phyloP scores from a whole-genome alignment of 2,888 invertebrate species.

The Ennomos quercinarius region DNA sequence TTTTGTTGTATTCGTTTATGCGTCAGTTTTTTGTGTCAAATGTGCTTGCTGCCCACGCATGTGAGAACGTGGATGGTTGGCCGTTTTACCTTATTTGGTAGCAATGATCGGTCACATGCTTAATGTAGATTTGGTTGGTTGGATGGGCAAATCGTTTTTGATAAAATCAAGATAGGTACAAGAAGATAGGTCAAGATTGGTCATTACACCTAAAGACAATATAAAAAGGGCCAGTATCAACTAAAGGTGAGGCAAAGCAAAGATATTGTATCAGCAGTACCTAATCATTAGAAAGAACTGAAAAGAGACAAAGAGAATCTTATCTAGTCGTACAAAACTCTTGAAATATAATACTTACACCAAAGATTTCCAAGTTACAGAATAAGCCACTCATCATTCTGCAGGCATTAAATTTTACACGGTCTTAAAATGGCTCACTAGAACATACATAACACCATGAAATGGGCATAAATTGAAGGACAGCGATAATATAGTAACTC shows the following conservation, averaged over 20 bases:
- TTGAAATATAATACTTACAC: no score
- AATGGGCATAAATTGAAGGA: slow-evolving; percentile 5
- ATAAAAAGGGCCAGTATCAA: no score
- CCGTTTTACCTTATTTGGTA: slow-evolving; percentile 36
- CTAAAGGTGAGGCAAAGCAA: not conserved
- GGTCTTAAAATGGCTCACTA: not conserved
- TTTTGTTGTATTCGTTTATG: slow-evolving; percentile 36
- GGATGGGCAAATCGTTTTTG: slow-evolving; percentile 8
- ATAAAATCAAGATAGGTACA: slow-evolving; percentile 1
- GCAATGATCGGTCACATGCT: slow-evolving; percentile 12
- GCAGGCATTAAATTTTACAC: not conserved
- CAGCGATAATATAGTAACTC: slow-evolving; percentile 11
- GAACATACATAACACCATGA: slow-evolving; percentile 1
- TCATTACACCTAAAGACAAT: no score
- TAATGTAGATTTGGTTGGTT: slow-evolving; percentile 8
- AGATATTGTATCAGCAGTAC: no score
- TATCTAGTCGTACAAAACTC: no score
- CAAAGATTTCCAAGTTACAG: no score
- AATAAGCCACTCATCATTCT: no score
- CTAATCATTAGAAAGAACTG: no score
- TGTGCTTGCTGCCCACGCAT: slow-evolving; percentile 32
- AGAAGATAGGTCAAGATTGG: no score
- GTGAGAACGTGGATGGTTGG: slow-evolving; percentile 21
- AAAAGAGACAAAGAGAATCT: no score
- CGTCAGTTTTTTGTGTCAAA: slow-evolving; percentile 41